These are phyloP conservation scores for Muscina levida DNA, from an alignment of 2,888 invertebrate species.

Conservation along the genomic window DNA sequence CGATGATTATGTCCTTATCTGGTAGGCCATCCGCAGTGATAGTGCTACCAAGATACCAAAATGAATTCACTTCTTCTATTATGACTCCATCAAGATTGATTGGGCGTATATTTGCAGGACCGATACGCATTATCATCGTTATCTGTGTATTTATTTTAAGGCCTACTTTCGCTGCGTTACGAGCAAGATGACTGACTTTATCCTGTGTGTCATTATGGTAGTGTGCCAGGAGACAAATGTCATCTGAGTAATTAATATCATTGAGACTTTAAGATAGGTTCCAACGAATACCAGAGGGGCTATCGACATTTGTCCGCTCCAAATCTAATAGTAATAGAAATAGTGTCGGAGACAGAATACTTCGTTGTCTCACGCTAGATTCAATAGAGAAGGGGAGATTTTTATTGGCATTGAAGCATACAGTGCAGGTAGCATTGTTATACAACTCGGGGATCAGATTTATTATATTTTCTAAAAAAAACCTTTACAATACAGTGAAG, in stretches of 20 bases:
- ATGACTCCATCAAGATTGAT: too few species aligned
- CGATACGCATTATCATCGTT: background rate
- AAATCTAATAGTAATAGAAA: background rate
- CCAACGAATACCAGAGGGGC: too few species aligned
- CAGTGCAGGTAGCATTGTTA: too few species aligned
- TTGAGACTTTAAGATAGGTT: background rate
- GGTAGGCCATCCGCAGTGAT: too few species aligned
- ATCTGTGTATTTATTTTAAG: background rate
- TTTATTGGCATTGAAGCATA: too few species aligned
- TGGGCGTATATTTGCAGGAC: too few species aligned
- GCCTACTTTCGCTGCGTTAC: background rate
- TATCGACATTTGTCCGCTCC: conserved; percentile 10
- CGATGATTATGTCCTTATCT: background rate
- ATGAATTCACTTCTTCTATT: too few species aligned
- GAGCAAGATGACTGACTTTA: background rate
- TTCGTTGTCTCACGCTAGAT: background rate
- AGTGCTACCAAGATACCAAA: too few species aligned
- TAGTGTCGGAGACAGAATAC: too few species aligned
- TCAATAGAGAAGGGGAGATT: background rate
- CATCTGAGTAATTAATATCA: background rate
- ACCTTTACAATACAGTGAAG: too few species aligned
- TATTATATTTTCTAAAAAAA: too few species aligned
- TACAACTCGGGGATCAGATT: too few species aligned
- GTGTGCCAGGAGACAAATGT: background rate
- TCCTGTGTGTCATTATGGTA: background rate